Conservation (phyloP, 2,113 vertebrate genomes). For the Numida meleagris region DNA sequence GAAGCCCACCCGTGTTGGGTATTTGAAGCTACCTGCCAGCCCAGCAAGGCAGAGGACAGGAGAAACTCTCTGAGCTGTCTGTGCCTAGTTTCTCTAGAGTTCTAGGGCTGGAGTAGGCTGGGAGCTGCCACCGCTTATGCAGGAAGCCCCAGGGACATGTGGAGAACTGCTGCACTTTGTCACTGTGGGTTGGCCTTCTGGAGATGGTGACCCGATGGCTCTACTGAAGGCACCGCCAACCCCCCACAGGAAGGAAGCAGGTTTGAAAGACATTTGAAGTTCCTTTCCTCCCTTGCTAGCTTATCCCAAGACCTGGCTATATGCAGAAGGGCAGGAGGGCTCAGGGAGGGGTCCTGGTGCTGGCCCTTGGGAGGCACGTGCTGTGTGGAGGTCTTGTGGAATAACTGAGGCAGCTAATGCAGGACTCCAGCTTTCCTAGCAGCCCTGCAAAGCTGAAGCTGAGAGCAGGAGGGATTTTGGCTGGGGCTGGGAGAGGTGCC, state of each 20-base stretch:
- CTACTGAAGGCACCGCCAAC: not conserved
- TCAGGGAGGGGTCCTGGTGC: not conserved
- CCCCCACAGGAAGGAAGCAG: not conserved
- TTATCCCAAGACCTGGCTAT: not conserved
- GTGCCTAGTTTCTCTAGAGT: not conserved
- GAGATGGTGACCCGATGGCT: not conserved
- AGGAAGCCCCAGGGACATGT: not conserved
- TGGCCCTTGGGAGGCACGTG: not conserved
- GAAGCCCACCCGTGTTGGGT: not conserved
- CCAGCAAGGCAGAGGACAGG: not conserved
- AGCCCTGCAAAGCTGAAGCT: not conserved
- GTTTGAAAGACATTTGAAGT: not conserved
- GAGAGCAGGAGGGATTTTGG: slow-evolving; percentile 9
- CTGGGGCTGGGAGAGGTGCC: slow-evolving; percentile 22
- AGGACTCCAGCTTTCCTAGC: not conserved
- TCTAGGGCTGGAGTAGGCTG: not conserved
- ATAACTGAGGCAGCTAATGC: not conserved
- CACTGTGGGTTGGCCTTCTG: not conserved
- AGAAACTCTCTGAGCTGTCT: not conserved
- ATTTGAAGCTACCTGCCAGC: not conserved
- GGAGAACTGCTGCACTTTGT: not conserved
- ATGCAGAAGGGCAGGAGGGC: not conserved
- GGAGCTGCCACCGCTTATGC: not conserved
- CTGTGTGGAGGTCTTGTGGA: not conserved
- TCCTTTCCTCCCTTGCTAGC: not conserved